Percentiles rank a stretch among this genome's conserved stretches.
Evolutionary conservation across 2,113 vertebrate genomes (phyloP).

Genomic region (Lota lota): DNA sequence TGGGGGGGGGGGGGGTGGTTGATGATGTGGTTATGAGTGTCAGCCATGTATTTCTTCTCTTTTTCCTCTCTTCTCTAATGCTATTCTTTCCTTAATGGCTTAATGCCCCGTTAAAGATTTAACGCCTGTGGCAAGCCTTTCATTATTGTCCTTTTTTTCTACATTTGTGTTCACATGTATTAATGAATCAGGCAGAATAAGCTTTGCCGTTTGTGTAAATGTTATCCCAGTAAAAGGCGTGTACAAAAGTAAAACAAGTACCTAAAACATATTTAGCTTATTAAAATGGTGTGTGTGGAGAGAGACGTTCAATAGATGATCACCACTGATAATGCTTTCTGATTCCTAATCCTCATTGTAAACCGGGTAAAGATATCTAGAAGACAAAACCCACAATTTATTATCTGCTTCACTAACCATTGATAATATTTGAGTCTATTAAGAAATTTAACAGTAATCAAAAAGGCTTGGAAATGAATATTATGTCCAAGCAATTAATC

Average conservation of each 20-base stretch:
- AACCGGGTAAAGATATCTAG: too few relatives aligned
- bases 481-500: too few relatives aligned
- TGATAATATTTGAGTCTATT: too few relatives aligned
- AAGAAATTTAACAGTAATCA: too few relatives aligned
- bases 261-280: too few relatives aligned
- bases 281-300: too few relatives aligned
- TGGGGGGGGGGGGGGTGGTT: constrained; percentile 34
- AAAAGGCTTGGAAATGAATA: too few relatives aligned
- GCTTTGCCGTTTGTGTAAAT: constrained; percentile 23
- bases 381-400: too few relatives aligned
- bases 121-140: constrained; percentile 39
- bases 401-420: too few relatives aligned
- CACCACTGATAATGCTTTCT: too few relatives aligned
- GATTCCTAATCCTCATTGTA: too few relatives aligned
- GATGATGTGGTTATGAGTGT: constrained; percentile 40
- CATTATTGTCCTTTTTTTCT: constrained; percentile 3
- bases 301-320: too few relatives aligned
- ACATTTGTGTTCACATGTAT: neutral
- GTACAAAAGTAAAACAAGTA: constrained; percentile 5
- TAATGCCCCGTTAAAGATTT: constrained; percentile 47
- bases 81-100: constrained; percentile 50
- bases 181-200: constrained; percentile 22
- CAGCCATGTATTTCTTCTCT: constrained; percentile 16
- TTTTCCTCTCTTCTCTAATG: constrained; percentile 20
- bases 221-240: constrained; percentile 25